phyloP scores from a whole-genome alignment of 2,888 invertebrate species.

The Epistrophe grossulariae region DNA sequence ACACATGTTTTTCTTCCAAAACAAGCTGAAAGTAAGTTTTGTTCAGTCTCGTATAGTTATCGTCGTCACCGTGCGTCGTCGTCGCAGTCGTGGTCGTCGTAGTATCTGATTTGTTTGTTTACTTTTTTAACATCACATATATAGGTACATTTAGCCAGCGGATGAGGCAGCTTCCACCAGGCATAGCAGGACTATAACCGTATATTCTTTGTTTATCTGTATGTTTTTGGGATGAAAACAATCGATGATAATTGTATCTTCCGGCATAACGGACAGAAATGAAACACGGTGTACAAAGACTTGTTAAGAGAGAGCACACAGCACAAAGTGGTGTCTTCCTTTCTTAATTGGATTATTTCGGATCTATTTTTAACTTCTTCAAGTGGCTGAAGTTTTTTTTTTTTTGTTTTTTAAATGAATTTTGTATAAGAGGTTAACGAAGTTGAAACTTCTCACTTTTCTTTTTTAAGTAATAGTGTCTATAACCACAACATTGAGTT shows the following conservation, averaged over 20 bases:
- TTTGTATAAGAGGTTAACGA: background rate
- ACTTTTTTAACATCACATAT: constrained; percentile 22
- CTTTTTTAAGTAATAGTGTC: background rate
- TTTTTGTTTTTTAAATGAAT: background rate
- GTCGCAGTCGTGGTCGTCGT: background rate
- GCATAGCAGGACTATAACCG: constrained; percentile 2
- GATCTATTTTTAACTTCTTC: constrained; percentile 34
- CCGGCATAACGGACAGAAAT: constrained; percentile 50
- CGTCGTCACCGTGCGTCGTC: background rate
- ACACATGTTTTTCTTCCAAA: constrained; percentile 54
- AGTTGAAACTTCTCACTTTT: background rate
- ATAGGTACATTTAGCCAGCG: too few relatives aligned
- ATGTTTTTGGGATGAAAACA: constrained; percentile 41
- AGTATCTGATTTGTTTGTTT: constrained; percentile 60
- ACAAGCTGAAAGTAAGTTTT: constrained; percentile 41
- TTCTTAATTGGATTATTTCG: constrained; percentile 40
- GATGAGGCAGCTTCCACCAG: constrained; percentile 19
- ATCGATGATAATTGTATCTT: constrained; percentile 64
- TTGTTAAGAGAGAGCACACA: constrained; percentile 17
- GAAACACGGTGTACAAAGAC: constrained; percentile 42
- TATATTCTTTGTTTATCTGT: constrained; percentile 24
- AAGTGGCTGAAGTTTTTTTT: background rate
- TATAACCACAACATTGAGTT: background rate
- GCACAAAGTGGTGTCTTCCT: constrained; percentile 34
- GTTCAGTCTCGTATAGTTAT: background rate